Conservation (phyloP, 2,888 invertebrate genomes). For the Drosophila atroscutellata region DNA sequence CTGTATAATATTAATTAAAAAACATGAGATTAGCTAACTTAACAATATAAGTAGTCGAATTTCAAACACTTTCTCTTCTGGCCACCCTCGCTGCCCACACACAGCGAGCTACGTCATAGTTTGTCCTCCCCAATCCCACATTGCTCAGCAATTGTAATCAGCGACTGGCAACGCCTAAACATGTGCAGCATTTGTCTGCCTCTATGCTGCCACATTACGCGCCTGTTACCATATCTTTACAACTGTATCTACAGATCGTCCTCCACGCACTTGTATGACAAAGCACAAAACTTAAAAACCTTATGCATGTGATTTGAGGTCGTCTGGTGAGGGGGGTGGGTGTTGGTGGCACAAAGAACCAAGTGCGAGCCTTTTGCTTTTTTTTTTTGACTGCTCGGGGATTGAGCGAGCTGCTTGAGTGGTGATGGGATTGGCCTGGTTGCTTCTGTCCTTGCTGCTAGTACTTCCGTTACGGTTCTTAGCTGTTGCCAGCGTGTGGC, state of each 20-base stretch:
- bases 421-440: constrained; percentile 46
- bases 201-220: constrained; percentile 62
- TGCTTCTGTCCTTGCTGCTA: constrained; percentile 38
- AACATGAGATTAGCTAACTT: neutral
- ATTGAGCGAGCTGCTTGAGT: constrained; percentile 18
- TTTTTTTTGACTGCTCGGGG: constrained; percentile 15
- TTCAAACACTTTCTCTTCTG: neutral
- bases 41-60: neutral
- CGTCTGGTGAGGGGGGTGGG: constrained; percentile 14
- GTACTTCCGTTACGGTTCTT: constrained; percentile 77
- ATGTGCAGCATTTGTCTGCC: constrained; percentile 65
- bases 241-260: constrained; percentile 78
- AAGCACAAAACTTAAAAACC: constrained; percentile 80
- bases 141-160: constrained; percentile 38
- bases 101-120: constrained; percentile 28
- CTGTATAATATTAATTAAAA: neutral
- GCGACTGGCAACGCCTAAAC: constrained; percentile 65
- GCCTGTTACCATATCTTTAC: constrained; percentile 78
- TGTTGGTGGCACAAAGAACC: constrained; percentile 23
- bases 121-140: neutral
- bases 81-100: constrained; percentile 30
- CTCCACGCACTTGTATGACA: constrained; percentile 75
- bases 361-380: constrained; percentile 54
- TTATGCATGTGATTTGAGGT: constrained; percentile 78
- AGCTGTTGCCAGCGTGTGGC: constrained; percentile 49